phyloP scores from a whole-genome alignment of 2,113 vertebrate species.

The Apodemus speciosus region DNA sequence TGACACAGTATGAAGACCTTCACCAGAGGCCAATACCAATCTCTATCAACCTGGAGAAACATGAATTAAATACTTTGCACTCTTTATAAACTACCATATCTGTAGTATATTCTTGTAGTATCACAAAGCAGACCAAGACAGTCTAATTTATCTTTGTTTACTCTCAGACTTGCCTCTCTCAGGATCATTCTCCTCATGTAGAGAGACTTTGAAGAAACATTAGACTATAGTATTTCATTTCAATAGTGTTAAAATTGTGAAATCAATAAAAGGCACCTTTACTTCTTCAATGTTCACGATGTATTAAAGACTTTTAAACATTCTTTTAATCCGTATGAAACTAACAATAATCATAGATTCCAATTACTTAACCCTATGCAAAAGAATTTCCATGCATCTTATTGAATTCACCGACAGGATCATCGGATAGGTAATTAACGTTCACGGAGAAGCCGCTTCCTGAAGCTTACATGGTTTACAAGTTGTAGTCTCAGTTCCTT shows the following conservation, averaged over 20 bases:
- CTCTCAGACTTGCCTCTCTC: neutral
- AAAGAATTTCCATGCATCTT: neutral
- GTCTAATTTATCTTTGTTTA: neutral
- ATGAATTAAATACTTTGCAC: neutral
- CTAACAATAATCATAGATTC: neutral
- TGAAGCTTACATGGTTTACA: neutral
- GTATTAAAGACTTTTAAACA: neutral
- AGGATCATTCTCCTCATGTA: neutral
- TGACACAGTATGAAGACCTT: neutral
- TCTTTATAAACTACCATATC: neutral
- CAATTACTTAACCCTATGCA: neutral
- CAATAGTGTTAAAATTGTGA: neutral
- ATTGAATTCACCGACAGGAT: neutral
- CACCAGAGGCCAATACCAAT: neutral
- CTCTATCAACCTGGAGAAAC: neutral
- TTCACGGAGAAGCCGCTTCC: neutral
- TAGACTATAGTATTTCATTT: neutral
- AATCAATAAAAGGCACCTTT: conserved; percentile 25
- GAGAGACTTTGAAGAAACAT: neutral
- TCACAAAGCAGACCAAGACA: neutral
- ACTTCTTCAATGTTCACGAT: conserved; percentile 14
- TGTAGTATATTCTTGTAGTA: neutral
- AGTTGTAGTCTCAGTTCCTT: neutral
- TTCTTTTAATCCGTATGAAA: conserved; percentile 10
- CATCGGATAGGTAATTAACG: neutral